These are phyloP conservation scores for Hestina assimilis DNA, from an alignment of 1,140 invertebrate species.

Conservation along the genomic window DNA sequence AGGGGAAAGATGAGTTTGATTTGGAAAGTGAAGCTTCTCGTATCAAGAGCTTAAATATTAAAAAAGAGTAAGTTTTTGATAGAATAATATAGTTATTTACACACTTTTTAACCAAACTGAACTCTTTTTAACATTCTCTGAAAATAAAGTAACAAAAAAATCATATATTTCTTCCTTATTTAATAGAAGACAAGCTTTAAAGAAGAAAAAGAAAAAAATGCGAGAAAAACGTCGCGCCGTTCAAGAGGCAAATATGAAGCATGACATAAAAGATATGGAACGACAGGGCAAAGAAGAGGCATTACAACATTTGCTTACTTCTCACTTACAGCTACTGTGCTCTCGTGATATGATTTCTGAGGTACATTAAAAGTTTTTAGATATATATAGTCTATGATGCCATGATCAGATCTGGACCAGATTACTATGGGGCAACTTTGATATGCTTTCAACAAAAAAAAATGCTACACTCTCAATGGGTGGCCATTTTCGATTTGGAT, in stretches of 20 bases:
- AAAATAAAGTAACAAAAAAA: too few species aligned
- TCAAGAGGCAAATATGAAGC: constrained; percentile 62
- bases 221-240: constrained; percentile 52
- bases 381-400: background rate
- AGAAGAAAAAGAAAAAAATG: constrained; percentile 54
- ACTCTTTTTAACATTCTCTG: too few species aligned
- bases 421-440: too few species aligned
- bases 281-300: constrained; percentile 51
- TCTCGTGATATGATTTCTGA: constrained; percentile 62
- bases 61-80: constrained; percentile 59
- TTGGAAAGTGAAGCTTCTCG: constrained; percentile 23
- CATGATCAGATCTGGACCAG: too few species aligned
- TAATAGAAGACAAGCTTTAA: constrained; percentile 49
- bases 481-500: too few species aligned
- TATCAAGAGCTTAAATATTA: constrained; percentile 50
- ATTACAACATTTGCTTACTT: constrained; percentile 45
- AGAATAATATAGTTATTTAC: constrained; percentile 3
- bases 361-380: constrained; percentile 32
- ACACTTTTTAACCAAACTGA: too few species aligned
- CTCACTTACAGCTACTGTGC: constrained; percentile 62
- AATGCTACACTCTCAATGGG: too few species aligned
- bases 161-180: too few species aligned
- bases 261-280: constrained; percentile 48
- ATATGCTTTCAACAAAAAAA: too few species aligned
- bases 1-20: constrained; percentile 42